Evolutionary conservation across 92 coral and sea anemone species (phyloP).

Genomic region (Paramuricea clavata): DNA sequence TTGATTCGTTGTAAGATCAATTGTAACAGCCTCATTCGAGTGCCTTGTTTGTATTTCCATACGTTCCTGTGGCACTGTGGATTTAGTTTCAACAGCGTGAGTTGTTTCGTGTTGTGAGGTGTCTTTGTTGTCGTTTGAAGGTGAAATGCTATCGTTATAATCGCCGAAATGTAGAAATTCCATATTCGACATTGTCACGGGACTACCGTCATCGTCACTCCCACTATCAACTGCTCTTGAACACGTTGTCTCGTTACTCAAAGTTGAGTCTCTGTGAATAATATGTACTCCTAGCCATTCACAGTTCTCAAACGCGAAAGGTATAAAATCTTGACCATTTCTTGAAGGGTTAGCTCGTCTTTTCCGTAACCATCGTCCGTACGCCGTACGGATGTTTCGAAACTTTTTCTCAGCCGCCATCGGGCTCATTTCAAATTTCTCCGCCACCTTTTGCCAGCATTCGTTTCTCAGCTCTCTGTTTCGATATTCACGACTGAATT

Average conservation of each 20-base stretch:
- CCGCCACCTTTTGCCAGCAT: constrained; percentile 23
- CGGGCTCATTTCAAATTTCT: constrained; percentile 4
- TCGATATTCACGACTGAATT: background rate
- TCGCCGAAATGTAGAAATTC: constrained; percentile 10
- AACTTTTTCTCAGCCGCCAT: constrained; percentile 14
- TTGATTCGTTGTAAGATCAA: no score
- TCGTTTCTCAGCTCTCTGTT: constrained; percentile 4
- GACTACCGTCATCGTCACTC: constrained; percentile 9
- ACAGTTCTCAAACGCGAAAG: constrained; percentile 16
- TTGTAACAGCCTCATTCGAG: background rate
- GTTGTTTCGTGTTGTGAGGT: background rate
- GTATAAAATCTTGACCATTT: background rate
- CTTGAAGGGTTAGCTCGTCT: background rate
- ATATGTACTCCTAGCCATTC: constrained; percentile 16
- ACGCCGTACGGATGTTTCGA: constrained; percentile 10
- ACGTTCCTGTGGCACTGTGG: background rate
- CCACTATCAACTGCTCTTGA: background rate
- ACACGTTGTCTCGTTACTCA: background rate
- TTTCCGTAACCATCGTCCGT: background rate
- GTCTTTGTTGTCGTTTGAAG: background rate
- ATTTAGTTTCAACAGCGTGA: background rate
- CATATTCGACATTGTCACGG: constrained; percentile 13
- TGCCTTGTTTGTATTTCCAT: background rate
- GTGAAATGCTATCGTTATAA: background rate
- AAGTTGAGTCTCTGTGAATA: background rate